phyloP scores from a whole-genome alignment of 30 jellyfish, hydroid and myxozoan genomes.

The Chrysaora quinquecirrha region DNA sequence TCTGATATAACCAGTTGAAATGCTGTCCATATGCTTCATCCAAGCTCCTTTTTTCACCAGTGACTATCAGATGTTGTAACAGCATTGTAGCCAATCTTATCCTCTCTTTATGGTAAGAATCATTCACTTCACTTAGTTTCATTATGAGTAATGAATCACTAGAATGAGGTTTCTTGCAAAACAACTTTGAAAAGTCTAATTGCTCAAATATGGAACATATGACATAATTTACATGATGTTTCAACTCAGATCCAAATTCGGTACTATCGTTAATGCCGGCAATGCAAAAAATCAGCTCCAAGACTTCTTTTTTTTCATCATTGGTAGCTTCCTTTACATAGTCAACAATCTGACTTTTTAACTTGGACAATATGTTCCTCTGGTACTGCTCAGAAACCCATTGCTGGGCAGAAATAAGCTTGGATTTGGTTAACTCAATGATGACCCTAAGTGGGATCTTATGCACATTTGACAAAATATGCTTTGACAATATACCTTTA shows the following conservation, averaged over 20 bases:
- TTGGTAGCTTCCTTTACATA: neutral
- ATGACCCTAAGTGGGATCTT: constrained; percentile 10
- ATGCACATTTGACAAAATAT: neutral
- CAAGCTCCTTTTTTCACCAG: neutral
- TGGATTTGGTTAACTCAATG: constrained; percentile 1
- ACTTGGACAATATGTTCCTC: neutral
- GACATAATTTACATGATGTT: neutral
- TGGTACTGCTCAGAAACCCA: neutral
- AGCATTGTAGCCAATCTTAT: neutral
- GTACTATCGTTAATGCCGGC: neutral
- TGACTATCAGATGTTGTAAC: neutral
- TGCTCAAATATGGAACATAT: neutral
- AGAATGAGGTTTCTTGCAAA: neutral
- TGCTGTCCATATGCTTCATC: constrained; percentile 39
- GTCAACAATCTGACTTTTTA: neutral
- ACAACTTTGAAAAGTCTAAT: neutral
- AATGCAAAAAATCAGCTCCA: neutral
- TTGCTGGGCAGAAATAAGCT: neutral
- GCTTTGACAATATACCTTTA: neutral
- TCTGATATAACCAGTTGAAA: constrained; percentile 28
- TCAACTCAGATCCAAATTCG: neutral
- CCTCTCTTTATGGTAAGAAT: neutral
- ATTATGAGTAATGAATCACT: neutral
- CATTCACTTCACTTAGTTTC: neutral
- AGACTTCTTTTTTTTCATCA: neutral